Percentiles rank a stretch among this genome's conserved stretches.
These are phyloP conservation scores for Premnoplex brunnescens DNA, from an alignment of 2,797 vertebrate species.

Conservation along the genomic window DNA sequence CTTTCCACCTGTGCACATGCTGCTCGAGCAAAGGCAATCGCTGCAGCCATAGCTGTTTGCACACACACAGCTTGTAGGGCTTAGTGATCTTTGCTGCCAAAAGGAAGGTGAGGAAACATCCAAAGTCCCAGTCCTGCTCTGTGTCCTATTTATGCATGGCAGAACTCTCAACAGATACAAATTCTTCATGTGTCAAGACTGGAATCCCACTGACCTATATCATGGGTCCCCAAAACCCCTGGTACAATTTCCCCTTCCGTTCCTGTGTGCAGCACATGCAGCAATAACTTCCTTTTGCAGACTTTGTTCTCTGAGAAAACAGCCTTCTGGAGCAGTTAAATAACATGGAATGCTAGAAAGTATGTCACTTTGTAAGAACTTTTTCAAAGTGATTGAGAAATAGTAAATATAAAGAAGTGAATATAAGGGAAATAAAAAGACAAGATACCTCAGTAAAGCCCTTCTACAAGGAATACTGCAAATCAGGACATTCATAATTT, in stretches of 20 bases:
- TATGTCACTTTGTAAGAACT: neutral
- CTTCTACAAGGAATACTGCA: neutral
- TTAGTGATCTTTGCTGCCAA: neutral
- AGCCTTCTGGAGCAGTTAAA: neutral
- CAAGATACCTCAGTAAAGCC: neutral
- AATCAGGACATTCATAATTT: neutral
- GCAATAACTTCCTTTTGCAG: neutral
- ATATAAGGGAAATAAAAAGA: neutral
- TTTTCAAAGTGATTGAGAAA: neutral
- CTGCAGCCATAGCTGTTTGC: neutral
- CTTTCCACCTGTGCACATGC: neutral
- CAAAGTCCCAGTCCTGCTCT: neutral
- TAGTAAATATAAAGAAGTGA: neutral
- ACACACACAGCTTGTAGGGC: neutral
- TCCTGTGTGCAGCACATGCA: neutral
- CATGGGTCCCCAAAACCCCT: neutral
- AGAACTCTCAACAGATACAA: neutral
- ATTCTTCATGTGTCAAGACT: neutral
- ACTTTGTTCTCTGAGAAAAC: neutral
- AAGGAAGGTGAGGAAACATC: neutral
- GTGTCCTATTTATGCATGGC: neutral
- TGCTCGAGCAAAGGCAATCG: accelerated
- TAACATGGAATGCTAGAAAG: neutral
- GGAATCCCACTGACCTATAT: neutral
- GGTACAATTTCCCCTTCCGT: neutral